Evolutionary conservation across 2,888 invertebrate genomes (phyloP).

Genomic region (Petrolisthes manimaculis): DNA sequence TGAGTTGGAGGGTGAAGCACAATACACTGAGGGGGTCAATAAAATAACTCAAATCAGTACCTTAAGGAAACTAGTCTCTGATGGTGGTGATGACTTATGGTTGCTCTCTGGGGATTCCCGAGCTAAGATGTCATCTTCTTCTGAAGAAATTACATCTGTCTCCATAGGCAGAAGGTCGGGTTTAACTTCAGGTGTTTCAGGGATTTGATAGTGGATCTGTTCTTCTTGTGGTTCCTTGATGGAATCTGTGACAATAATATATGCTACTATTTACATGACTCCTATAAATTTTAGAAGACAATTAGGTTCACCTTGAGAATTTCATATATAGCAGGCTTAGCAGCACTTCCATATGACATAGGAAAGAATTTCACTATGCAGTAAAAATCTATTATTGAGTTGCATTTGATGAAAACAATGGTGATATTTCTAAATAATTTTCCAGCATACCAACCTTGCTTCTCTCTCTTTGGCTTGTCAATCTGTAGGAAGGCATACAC

Average conservation of each 20-base stretch:
- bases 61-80: conserved; percentile 20
- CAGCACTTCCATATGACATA: background rate
- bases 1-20: background rate
- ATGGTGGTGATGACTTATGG: conserved; percentile 23
- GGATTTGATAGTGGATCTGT: background rate
- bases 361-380: background rate
- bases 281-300: background rate
- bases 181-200: conserved; percentile 18
- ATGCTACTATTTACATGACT: background rate
- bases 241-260: too few relatives aligned
- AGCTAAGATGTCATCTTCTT: conserved; percentile 64
- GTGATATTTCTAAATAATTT: background rate
- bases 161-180: conserved; percentile 61
- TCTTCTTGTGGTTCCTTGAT: conserved; percentile 1
- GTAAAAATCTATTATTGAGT: background rate
- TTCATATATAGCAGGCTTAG: background rate
- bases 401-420: background rate
- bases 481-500: conserved; percentile 64
- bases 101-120: conserved; percentile 55
- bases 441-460: conserved; percentile 23
- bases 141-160: conserved; percentile 65
- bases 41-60: conserved; percentile 2
- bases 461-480: conserved; percentile 58
- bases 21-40: background rate
- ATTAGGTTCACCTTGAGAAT: background rate